These are phyloP conservation scores for Tragelaphus buxtoni DNA, from an alignment of 2,113 vertebrate genomes.

Conservation along the genomic window DNA sequence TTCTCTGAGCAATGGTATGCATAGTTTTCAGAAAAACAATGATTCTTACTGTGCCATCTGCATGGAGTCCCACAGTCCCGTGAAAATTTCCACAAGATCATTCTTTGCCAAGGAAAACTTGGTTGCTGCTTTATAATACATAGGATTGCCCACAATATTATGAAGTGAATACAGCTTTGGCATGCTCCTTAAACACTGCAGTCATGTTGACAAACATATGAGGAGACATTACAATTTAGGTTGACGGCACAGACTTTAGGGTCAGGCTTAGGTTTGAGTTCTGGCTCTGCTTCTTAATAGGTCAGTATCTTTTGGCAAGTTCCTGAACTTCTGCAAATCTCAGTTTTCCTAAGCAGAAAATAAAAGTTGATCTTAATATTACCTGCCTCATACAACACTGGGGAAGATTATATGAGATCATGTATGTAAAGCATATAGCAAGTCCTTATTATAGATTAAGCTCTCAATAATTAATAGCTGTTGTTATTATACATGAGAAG, in stretches of 20 bases:
- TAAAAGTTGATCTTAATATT: background rate
- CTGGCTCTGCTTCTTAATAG: background rate
- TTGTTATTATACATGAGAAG: background rate
- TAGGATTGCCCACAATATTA: background rate
- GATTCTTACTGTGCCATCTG: background rate
- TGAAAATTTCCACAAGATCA: background rate
- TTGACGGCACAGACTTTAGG: background rate
- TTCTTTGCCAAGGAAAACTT: background rate
- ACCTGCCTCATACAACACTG: background rate
- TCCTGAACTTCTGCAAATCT: background rate
- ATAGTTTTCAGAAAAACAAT: background rate
- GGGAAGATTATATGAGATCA: background rate
- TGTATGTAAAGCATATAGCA: background rate
- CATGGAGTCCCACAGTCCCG: background rate
- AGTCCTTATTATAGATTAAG: background rate
- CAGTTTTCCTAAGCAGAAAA: background rate
- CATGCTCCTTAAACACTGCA: background rate
- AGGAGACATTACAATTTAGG: background rate
- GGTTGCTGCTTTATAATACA: background rate
- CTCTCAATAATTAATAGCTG: background rate
- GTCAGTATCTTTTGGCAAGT: background rate
- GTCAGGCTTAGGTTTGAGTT: background rate
- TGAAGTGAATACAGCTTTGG: background rate
- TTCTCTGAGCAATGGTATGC: background rate
- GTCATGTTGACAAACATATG: background rate